phyloP scores from a whole-genome alignment of 92 coral and sea anemone species.

The Actinostola sp. region DNA sequence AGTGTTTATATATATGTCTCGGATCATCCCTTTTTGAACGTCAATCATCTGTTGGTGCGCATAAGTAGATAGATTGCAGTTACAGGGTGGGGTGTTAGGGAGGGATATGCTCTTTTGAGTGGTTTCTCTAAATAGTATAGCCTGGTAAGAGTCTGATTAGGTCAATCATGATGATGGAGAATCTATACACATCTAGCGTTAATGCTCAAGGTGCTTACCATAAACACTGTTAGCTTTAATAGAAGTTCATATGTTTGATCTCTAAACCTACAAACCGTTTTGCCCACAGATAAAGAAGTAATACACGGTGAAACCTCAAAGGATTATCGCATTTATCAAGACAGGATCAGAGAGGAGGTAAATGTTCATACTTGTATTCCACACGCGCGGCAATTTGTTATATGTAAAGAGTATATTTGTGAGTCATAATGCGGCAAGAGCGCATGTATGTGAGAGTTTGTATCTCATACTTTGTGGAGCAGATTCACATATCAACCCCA shows the following conservation, averaged over 20 bases:
- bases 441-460: too few species aligned
- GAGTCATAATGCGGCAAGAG: too few species aligned
- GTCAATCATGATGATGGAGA: conserved; percentile 1
- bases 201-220: conserved; percentile 4
- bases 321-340: conserved; percentile 16
- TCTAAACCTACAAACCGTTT: background rate
- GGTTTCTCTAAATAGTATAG: background rate
- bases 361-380: background rate
- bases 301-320: background rate
- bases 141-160: background rate
- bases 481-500: too few species aligned
- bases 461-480: too few species aligned
- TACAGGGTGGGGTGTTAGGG: background rate
- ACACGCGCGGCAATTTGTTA: too few species aligned
- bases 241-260: background rate
- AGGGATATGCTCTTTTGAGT: too few species aligned
- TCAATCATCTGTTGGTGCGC: background rate
- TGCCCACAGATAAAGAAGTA: background rate
- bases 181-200: background rate
- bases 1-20: background rate
- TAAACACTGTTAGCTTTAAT: background rate
- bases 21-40: background rate
- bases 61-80: too few species aligned
- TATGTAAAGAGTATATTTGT: too few species aligned
- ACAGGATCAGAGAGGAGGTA: conserved; percentile 15